Base-by-base conservation (phyloP, 2,888 invertebrate genomes). In the Ennomos quercinarius region DNA sequence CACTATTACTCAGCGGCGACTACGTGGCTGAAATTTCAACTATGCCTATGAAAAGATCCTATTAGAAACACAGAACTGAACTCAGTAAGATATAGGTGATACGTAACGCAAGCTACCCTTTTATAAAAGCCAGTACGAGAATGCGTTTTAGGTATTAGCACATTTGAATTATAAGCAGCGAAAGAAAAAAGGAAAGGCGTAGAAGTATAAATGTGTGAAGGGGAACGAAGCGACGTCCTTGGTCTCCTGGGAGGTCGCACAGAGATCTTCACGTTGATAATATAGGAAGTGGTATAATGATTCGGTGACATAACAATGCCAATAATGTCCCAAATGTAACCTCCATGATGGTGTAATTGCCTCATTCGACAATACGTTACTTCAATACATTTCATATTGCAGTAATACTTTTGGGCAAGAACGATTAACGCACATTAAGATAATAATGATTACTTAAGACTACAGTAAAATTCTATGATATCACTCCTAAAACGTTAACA, bases 151-250 rank as follows among this genome's bases (percentile, higher is more conserved):
- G 5, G 40, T 41, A 43, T 17, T 51, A 51, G 37, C 37, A 43
- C n/a, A 3, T 42, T 10, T 43, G 34, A 54, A 59, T 57, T 43
- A 59, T 57, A 54, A 48, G 58, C 38, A 47, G 45, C 42, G 50
- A 48, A 47, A 42, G 49, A 55, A 27, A 27, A 47, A 48, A 47
- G 46, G 49, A 55, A 27, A 27, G 12, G 44, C 57, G 46, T 17
- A 2, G n/a, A 35, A 27, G 27, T 35, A 12, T 41, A 42, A 1
- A 57, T 61, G 53, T 53, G 40, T 36, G 53, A 57, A 53, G 54
- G 52, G 52, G 66, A 70, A 72, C 64, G 65, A 74, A 71, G 63
- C 64, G 47, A 63, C 61, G 49, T 52, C 67, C 63, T 57, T 48
- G 45, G 61, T 63, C 64, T 69, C 50, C 12, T 59, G 48, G 61